These are phyloP conservation scores for Eumaeus atala DNA, from an alignment of 1,140 invertebrate species.

Conservation along the genomic window DNA sequence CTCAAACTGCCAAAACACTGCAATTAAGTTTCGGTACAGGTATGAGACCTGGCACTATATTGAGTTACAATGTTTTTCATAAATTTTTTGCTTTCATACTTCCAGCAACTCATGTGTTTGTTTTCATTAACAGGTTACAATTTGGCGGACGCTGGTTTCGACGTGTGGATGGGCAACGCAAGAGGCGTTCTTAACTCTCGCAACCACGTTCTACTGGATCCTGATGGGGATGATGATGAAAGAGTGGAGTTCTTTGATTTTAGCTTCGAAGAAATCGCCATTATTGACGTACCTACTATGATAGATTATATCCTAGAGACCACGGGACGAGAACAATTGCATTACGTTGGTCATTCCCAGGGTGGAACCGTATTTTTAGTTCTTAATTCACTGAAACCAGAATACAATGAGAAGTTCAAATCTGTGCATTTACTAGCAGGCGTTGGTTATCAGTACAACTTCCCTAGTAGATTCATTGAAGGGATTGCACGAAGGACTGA, in stretches of 20 bases:
- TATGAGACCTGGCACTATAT: too few relatives aligned
- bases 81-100: too few relatives aligned
- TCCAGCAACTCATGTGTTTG: not conserved
- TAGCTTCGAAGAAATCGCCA: conserved; percentile 78
- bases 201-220: conserved; percentile 73
- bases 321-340: conserved; percentile 68
- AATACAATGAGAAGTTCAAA: conserved; percentile 71
- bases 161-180: conserved; percentile 84
- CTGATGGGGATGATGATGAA: conserved; percentile 53
- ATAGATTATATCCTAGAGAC: conserved; percentile 76
- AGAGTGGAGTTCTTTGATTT: conserved; percentile 75
- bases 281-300: conserved; percentile 78
- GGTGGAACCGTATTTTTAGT: conserved; percentile 76
- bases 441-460: conserved; percentile 41
- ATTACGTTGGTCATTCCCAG: conserved; percentile 74
- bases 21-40: too few relatives aligned
- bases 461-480: conserved; percentile 30
- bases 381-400: conserved; percentile 70
- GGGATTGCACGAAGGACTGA: conserved; percentile 23
- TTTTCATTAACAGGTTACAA: conserved; percentile 47
- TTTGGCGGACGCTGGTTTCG: conserved; percentile 81
- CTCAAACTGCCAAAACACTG: too few relatives aligned
- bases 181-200: conserved; percentile 81
- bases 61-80: too few relatives aligned
- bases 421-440: conserved; percentile 45